A percentile compares a stretch with the other conserved stretches of the same genome.
These are phyloP conservation scores for Pristis pectinata DNA, from an alignment of 2,797 vertebrate genomes.

Conservation along the genomic window DNA sequence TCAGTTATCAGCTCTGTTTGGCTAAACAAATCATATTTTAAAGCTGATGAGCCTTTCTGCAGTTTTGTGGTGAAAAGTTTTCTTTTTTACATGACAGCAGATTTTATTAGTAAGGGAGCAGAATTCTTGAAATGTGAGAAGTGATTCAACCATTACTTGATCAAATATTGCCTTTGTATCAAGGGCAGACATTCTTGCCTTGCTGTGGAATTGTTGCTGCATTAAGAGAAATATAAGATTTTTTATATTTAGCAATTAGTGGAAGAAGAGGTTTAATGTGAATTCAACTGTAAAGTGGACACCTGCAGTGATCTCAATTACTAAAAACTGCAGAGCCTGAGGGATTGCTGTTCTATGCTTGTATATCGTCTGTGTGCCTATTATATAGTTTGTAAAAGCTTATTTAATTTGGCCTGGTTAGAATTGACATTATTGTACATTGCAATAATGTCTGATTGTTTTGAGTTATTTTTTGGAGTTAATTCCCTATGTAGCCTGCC, in stretches of 20 bases:
- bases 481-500: not conserved
- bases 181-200: not conserved
- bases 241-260: not conserved
- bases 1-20: too few species aligned
- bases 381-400: not conserved
- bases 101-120: too few species aligned
- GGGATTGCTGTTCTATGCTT: not conserved
- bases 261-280: not conserved
- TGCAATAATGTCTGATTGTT: not conserved
- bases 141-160: not conserved
- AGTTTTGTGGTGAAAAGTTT: too few species aligned
- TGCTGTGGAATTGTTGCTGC: not conserved
- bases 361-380: not conserved
- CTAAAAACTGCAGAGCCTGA: not conserved
- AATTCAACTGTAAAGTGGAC: not conserved
- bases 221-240: not conserved
- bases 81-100: too few species aligned
- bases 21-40: too few species aligned
- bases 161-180: not conserved
- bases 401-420: not conserved
- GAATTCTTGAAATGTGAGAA: too few species aligned
- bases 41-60: too few species aligned
- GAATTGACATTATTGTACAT: too few species aligned
- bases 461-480: not conserved
- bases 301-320: not conserved